These are phyloP conservation scores for Zelostemma sp. DNA, from an alignment of 1,140 invertebrate species.

Conservation along the genomic window DNA sequence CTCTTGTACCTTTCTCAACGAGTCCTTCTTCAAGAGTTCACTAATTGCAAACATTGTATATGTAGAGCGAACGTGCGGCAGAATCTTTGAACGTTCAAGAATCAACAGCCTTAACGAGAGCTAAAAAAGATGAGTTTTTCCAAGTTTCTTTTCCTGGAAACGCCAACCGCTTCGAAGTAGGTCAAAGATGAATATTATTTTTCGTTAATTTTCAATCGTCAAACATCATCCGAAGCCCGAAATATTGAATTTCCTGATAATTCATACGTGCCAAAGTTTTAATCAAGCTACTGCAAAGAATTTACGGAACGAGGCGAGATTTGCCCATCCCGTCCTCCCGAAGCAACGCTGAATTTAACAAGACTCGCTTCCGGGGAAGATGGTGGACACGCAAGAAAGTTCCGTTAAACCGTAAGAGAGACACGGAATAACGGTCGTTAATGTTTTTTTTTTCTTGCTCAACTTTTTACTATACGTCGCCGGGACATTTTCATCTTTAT, in stretches of 20 bases:
- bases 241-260: not conserved
- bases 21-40: constrained; percentile 12
- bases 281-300: constrained; percentile 24
- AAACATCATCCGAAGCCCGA: too few relatives aligned
- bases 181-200: not conserved
- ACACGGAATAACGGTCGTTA: constrained; percentile 38
- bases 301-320: constrained; percentile 21
- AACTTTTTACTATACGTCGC: constrained; percentile 2
- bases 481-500: constrained; percentile 22
- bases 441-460: constrained; percentile 25
- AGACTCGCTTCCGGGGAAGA: constrained; percentile 18
- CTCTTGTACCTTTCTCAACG: constrained; percentile 5
- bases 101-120: not conserved
- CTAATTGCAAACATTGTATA: constrained; percentile 13
- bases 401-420: constrained; percentile 3
- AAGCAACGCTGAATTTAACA: constrained; percentile 24
- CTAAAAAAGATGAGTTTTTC: not conserved
- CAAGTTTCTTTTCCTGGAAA: not conserved
- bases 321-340: not conserved
- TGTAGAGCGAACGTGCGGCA: not conserved
- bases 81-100: constrained; percentile 1
- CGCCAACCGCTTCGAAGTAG: not conserved
- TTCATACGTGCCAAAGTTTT: constrained; percentile 18
- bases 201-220: not conserved
- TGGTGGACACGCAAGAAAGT: constrained; percentile 21